Base-by-base conservation (phyloP, 1,140 invertebrate genomes). In the Antheraea mylitta region DNA sequence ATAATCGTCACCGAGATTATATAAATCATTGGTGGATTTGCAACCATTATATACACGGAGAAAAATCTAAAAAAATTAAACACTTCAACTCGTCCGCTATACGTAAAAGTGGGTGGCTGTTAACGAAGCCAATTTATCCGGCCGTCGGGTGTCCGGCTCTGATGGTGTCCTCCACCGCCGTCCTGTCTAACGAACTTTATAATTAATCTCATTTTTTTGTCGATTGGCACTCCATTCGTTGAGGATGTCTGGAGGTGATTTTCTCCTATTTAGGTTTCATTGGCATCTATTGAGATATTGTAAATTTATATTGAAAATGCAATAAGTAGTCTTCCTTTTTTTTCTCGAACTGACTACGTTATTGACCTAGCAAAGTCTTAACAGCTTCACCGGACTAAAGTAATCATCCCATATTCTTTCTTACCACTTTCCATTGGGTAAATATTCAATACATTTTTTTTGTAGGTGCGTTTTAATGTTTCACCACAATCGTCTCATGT, bases 41-140 rank as follows among this genome's bases (percentile, higher is more conserved):
- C 22, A 30, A 30, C 4, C 22, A 30, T 30, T 4, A 30, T 30
- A 30, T 30, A 30, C 22, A 30, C 4, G 22, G 22, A 1, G 22
- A 30, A 61, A 61, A 61, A 61, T 7, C 16, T 10, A 22, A 22
- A 22, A 61, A 61, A 61, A 13, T 53, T 42, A 42, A 10, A 42
- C 7, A 7, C 45, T 53, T 53, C 45, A n/a, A 53, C 13, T 53
- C 45, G 16, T 53, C 45, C 13, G 16, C 16, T 53, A 53, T 53
- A 1, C 45, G 16, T 53, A 53, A 13, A 53, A n/a, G 11, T 53
- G 45, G 45, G 45, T 16, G 45, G 7, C 36, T 45, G 71, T 70
- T 79, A 79, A 79, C 78, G 78, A 79, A 77, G 78, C 70, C 80
- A 82, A 82, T 82, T 78, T 77, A 67, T 60, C 70, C 16, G 59